A percentile compares a stretch with the other conserved stretches of the same genome.
Evolutionary conservation across 2,797 vertebrate species (phyloP).

Genomic region (Diceros bicornis): DNA sequence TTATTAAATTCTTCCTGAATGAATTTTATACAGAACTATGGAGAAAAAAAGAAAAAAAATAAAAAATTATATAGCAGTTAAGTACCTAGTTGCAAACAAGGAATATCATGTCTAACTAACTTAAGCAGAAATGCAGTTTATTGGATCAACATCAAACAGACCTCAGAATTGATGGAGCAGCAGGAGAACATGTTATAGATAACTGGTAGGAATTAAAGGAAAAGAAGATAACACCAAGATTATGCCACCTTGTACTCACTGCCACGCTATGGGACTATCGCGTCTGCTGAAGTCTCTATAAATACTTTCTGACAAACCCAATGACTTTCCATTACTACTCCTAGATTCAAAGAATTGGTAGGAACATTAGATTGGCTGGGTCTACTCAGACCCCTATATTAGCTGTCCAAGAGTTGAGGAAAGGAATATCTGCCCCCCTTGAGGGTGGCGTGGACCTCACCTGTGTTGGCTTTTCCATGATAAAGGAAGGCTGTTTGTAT

Average conservation of each 20-base stretch:
- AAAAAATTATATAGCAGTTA: background rate
- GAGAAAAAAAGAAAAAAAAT: no score
- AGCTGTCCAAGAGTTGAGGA: background rate
- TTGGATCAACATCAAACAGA: background rate
- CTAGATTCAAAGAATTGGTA: background rate
- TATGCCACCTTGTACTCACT: no score
- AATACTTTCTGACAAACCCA: background rate
- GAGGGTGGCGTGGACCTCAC: background rate
- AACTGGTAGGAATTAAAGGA: background rate
- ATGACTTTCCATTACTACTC: background rate
- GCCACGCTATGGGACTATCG: background rate
- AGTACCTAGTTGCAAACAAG: background rate
- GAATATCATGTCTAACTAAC: background rate
- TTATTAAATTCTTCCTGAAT: background rate
- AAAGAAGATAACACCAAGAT: background rate
- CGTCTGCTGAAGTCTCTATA: background rate
- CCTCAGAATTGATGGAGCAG: background rate
- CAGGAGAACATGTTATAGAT: background rate
- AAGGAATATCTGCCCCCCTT: fast-evolving
- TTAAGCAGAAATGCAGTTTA: background rate
- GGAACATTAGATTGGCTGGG: background rate
- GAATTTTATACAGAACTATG: background rate
- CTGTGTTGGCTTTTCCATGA: background rate
- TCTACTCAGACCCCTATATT: background rate
- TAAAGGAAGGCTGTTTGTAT: background rate